A percentile compares a stretch with the other conserved stretches of the same genome.
Conservation (phyloP, 30 jellyfish, hydroid and myxozoan species). For the Sanderia malayensis region DNA sequence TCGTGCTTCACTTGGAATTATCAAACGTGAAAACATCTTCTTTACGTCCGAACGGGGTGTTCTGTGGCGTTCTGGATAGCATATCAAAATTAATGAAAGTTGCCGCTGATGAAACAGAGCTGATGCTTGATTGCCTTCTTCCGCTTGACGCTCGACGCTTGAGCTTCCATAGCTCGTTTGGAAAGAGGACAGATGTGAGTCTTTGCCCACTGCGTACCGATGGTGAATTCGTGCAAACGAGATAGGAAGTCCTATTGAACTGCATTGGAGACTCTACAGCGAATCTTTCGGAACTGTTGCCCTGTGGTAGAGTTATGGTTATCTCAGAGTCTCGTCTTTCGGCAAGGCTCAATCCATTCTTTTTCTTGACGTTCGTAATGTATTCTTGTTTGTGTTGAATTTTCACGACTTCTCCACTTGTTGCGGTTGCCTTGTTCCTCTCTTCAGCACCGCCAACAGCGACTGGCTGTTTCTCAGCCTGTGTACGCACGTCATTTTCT, state of each 20-base stretch:
- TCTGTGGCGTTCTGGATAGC: constrained; percentile 14
- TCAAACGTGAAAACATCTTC: too few relatives aligned
- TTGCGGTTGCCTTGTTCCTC: too few relatives aligned
- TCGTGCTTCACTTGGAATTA: too few relatives aligned
- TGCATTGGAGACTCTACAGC: neutral
- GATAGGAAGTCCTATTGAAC: neutral
- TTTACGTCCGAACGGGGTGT: constrained; percentile 11
- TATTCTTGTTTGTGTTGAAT: too few relatives aligned
- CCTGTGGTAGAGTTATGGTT: neutral
- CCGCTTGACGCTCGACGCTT: neutral
- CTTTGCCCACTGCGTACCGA: neutral
- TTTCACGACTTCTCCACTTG: too few relatives aligned
- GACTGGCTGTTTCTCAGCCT: too few relatives aligned
- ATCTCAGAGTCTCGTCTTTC: neutral
- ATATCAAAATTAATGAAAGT: neutral
- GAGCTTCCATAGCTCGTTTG: constrained; percentile 33
- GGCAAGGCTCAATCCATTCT: neutral
- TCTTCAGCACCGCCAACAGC: too few relatives aligned
- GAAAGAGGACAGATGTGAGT: constrained; percentile 16
- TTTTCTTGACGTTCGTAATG: too few relatives aligned
- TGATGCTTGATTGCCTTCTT: neutral
- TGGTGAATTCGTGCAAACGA: neutral
- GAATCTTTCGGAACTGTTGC: neutral
- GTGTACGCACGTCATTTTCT: too few relatives aligned
- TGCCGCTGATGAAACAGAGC: constrained; percentile 1